Conservation (phyloP, 2,888 invertebrate species). For the Torymus auratus region DNA sequence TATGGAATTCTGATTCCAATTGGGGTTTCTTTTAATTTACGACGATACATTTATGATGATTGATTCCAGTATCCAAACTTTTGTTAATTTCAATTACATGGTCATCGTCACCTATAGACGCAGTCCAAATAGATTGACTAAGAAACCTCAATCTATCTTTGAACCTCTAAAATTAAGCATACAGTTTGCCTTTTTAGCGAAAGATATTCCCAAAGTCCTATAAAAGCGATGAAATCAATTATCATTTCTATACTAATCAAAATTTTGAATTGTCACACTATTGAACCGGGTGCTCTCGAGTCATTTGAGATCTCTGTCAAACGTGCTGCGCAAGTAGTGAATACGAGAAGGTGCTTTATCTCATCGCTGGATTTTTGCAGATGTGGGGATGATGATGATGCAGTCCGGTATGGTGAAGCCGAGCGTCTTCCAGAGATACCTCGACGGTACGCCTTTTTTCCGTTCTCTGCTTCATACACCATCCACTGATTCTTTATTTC, state of each 20-base stretch:
- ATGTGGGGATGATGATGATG: constrained; percentile 98
- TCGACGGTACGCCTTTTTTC: constrained; percentile 87
- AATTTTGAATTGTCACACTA: constrained; percentile 40
- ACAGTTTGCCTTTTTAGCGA: too few species aligned
- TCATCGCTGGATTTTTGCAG: constrained; percentile 83
- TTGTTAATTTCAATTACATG: too few species aligned
- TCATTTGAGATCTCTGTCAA: not conserved
- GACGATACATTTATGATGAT: too few species aligned
- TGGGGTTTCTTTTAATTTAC: too few species aligned
- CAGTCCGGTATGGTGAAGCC: constrained; percentile 97
- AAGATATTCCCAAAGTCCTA: too few species aligned
- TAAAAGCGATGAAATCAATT: too few species aligned
- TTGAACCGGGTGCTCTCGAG: constrained; percentile 13
- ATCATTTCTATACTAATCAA: not conserved
- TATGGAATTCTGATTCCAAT: too few species aligned
- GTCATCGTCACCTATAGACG: too few species aligned
- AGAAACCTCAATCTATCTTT: too few species aligned
- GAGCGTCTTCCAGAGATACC: constrained; percentile 85
- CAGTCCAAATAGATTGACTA: too few species aligned
- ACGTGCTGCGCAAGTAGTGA: constrained; percentile 43
- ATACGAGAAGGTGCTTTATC: constrained; percentile 53
- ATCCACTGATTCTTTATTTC: not conserved
- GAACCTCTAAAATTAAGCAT: not conserved
- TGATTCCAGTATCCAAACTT: too few species aligned
- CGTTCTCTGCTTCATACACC: constrained; percentile 50